Base-by-base conservation (phyloP, 2,888 invertebrate species). In the Tetragonisca angustula region DNA sequence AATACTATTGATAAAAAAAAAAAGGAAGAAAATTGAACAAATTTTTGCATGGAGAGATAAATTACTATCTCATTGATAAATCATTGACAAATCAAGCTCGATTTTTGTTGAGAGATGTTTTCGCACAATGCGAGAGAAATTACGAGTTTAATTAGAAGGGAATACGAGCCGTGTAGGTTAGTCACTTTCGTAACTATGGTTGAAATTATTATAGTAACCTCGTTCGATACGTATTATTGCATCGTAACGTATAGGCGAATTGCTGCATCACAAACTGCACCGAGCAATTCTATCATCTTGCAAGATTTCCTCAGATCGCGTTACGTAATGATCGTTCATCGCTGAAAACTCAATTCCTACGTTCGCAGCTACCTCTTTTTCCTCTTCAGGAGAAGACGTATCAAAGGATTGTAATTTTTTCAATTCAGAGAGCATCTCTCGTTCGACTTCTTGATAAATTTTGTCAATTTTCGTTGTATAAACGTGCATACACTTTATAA, bases 211-310 rank as follows among this genome's bases (percentile, higher is more conserved):
- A 32, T 32, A 19, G 65, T 61, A 80, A 43, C 56, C 50, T 59
- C 24, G 54, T 69, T 69, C 50, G 49, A 70, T 43, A 43, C 43
- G 9, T 56, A 59, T 77, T 70, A 80, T 71, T 65, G 70, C 80
- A 59, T 36, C 36, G 64, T 32, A 56, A 11, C 36, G 77, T 65
- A 77, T 71, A 77, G 24, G 17, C 43, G 56, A 50, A 21, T 43
- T 65, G 70, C 80, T 50, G 77, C 77, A 77, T 77, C 59, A 43
- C 59, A 59, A 71, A 67, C 67, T 65, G 65, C 65, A 77, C 50
- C 50, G 52, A n/a, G 6, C 77, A 15, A 50, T 64, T 59, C 71
- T 59, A 71, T 65, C 80, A 70, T 70, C 64, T 49, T 52, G 50
- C 61, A 36, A 79, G 74, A 79, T 79, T 79, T 79, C 65, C 27